These are phyloP conservation scores for Arbacia lixula DNA, from an alignment of 53 echinoderm and acorn worm species.

Conservation along the genomic window DNA sequence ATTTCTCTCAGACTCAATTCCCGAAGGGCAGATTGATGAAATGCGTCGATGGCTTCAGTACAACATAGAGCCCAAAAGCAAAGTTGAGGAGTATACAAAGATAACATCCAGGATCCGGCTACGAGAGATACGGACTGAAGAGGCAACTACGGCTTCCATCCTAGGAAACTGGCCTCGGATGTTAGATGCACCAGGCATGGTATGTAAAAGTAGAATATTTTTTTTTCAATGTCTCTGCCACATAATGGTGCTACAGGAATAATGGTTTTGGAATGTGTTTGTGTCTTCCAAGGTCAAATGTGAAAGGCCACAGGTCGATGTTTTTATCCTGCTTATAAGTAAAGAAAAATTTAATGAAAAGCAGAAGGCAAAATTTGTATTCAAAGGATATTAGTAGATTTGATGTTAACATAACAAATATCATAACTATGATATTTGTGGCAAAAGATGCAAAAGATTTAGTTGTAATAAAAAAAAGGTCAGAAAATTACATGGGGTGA, in stretches of 20 bases:
- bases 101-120: slow-evolving; percentile 43
- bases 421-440: slow-evolving; percentile 25
- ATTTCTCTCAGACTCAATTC: slow-evolving; percentile 50
- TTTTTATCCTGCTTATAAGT: slow-evolving; percentile 33
- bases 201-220: slow-evolving; percentile 41
- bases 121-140: slow-evolving; percentile 21
- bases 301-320: slow-evolving; percentile 8
- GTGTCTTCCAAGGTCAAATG: slow-evolving; percentile 16
- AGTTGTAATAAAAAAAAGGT: slow-evolving; percentile 15
- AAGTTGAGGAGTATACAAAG: slow-evolving; percentile 55
- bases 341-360: slow-evolving; percentile 39
- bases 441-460: slow-evolving; percentile 13
- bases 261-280: background rate
- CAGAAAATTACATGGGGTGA: slow-evolving; percentile 18
- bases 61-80: slow-evolving; percentile 48
- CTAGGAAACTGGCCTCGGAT: slow-evolving; percentile 50
- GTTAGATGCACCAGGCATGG: slow-evolving; percentile 59
- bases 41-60: slow-evolving; percentile 62
- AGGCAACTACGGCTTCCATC: slow-evolving; percentile 27
- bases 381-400: slow-evolving; percentile 25
- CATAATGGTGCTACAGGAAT: too few species aligned
- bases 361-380: slow-evolving; percentile 15
- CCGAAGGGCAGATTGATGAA: slow-evolving; percentile 37
- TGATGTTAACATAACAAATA: too few species aligned
- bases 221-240: slow-evolving; percentile 15